Base-by-base conservation (phyloP, 2,888 invertebrate genomes). In the Ectemnius continuus region DNA sequence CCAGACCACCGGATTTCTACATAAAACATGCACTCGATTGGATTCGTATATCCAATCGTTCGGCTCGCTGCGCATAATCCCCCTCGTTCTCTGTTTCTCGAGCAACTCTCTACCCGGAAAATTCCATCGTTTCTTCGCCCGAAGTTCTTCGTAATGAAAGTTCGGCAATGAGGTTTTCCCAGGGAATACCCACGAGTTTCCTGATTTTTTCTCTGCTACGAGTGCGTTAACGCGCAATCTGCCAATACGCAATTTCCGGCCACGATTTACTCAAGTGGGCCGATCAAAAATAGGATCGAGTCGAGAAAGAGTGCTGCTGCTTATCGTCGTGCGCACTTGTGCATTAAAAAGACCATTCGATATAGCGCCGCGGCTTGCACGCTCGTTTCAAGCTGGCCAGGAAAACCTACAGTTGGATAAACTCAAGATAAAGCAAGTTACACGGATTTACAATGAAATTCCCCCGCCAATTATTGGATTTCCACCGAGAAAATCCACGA, bases 341-440 rank as follows among this genome's bases (percentile, higher is more conserved):
- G 16, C 36, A 69, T 8, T 65, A 36, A 48, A 71, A 76, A 75
- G 70, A 61, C 75, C 75, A 70, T 36, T 71, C 28, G 68, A 48
- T 11, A 28, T 56, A 63, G 71, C 68, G 66, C 8, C 4, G 36
- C 16, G 36, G 66, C 58, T 52, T 52, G 52, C 57, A 61, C 28
- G 65, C 20, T 11, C 36, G 47, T 57, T 61, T 16, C 13, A 13
- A 26, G 46, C 36, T 13, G 18, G 16, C 23, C 26, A 47, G 76
- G 74, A 68, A 78, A 78, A 71, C 69, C 67, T 76, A 71, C 67
- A 71, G 56, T 56, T 18, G 71, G 73, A 45, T 71, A 77, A 77
- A 70, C 20, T 71, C 71, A 11, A 28, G 73, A 71, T 69, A 64
- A 78, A 67, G 63, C 69, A 61, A 58, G 69, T 74, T 67, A 78